A percentile compares a stretch with the other conserved stretches of the same genome.
Evolutionary conservation across 2,797 vertebrate genomes (phyloP).

Genomic region (Centroberyx gerrardi): DNA sequence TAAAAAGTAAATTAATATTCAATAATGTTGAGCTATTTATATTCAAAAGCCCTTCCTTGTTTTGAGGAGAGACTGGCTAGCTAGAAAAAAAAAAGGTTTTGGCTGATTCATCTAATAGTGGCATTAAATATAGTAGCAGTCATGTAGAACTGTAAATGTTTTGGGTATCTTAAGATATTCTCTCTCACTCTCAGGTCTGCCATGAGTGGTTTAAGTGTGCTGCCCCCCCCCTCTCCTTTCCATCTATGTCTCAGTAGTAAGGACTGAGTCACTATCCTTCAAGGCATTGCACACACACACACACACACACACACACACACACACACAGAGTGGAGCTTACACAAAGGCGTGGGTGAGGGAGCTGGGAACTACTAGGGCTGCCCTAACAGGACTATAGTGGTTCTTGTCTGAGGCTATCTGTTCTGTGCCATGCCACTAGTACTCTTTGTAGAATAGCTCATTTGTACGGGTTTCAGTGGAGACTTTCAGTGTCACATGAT

Average conservation of each 20-base stretch:
- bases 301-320: slow-evolving; percentile 13
- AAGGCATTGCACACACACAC: slow-evolving; percentile 45
- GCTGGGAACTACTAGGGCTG: slow-evolving; percentile 39
- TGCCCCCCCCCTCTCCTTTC: slow-evolving; percentile 30
- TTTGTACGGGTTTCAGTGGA: too few relatives aligned
- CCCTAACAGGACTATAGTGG: slow-evolving; percentile 45
- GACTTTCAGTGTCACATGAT: too few relatives aligned
- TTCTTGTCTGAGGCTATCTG: slow-evolving; percentile 44
- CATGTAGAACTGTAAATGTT: slow-evolving; percentile 54
- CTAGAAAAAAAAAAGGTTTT: background rate
- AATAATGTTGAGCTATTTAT: slow-evolving; percentile 62
- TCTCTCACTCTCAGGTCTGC: slow-evolving; percentile 31
- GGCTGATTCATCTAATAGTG: slow-evolving; percentile 37
- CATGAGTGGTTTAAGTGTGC: slow-evolving; percentile 46
- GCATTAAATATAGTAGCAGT: slow-evolving; percentile 52
- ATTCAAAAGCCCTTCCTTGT: slow-evolving; percentile 23
- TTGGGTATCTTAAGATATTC: slow-evolving; percentile 61
- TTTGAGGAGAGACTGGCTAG: slow-evolving; percentile 13
- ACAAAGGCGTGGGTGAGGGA: slow-evolving; percentile 19
- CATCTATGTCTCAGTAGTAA: slow-evolving; percentile 49
- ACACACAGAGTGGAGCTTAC: slow-evolving; percentile 18
- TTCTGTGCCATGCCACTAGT: slow-evolving; percentile 17
- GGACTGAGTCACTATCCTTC: slow-evolving; percentile 70
- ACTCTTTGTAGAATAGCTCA: background rate
- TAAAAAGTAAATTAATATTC: slow-evolving; percentile 57